Conservation (phyloP, 2,797 vertebrate species). For the Knipowitschia caucasica region DNA sequence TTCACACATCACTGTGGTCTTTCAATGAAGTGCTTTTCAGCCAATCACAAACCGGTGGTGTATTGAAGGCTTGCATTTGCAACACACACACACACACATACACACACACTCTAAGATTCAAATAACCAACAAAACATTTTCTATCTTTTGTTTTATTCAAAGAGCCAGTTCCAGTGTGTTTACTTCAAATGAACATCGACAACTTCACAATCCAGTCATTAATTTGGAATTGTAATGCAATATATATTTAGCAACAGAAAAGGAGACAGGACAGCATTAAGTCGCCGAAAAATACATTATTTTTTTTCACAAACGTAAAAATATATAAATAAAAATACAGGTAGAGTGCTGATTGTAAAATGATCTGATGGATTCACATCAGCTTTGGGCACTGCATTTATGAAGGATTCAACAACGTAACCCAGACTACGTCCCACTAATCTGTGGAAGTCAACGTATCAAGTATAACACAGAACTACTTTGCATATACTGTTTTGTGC, state of each 20-base stretch:
- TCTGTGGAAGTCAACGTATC: slow-evolving; percentile 26
- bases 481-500: slow-evolving; percentile 59
- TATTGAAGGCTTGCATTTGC: slow-evolving; percentile 12
- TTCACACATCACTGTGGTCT: slow-evolving; percentile 31
- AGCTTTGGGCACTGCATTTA: slow-evolving; percentile 9
- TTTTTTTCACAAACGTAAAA: slow-evolving; percentile 30
- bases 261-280: slow-evolving; percentile 41
- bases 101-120: background rate
- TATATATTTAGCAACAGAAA: slow-evolving; percentile 49
- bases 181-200: slow-evolving; percentile 62
- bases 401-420: slow-evolving; percentile 12
- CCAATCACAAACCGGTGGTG: slow-evolving; percentile 12
- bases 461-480: slow-evolving; percentile 23
- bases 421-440: background rate
- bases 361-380: slow-evolving; percentile 18
- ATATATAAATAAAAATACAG: slow-evolving; percentile 13
- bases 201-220: slow-evolving; percentile 63
- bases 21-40: slow-evolving; percentile 6
- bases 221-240: slow-evolving; percentile 54
- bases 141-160: slow-evolving; percentile 66
- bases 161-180: slow-evolving; percentile 69
- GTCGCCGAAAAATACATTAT: slow-evolving; percentile 38
- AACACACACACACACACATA: too few species aligned
- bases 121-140: slow-evolving; percentile 6
- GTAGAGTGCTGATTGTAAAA: slow-evolving; percentile 30